Evolutionary conservation across 1,140 invertebrate genomes (phyloP).

Genomic region (Centruroides sculpturatus): DNA sequence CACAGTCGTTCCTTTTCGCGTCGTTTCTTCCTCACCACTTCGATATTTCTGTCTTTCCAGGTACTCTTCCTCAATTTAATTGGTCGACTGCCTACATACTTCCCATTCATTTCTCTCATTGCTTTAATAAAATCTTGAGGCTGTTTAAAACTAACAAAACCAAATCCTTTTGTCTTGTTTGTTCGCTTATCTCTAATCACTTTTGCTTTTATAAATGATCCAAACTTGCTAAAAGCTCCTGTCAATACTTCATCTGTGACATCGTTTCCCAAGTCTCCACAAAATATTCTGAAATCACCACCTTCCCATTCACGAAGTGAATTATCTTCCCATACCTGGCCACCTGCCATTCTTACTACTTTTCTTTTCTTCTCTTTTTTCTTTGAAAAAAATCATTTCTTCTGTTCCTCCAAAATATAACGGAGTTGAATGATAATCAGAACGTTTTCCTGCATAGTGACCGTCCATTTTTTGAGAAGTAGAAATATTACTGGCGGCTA

Average conservation of each 20-base stretch:
- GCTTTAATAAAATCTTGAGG: constrained; percentile 94
- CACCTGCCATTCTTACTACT: constrained; percentile 76
- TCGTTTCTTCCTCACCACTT: constrained; percentile 76
- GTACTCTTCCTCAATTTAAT: constrained; percentile 94
- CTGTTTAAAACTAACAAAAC: constrained; percentile 97
- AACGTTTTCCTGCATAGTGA: too few relatives aligned
- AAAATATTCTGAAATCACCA: constrained; percentile 96
- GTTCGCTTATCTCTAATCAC: constrained; percentile 92
- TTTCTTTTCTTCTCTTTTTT: constrained; percentile 50
- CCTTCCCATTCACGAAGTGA: constrained; percentile 76
- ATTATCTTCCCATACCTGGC: constrained; percentile 78
- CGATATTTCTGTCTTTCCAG: constrained; percentile 87
- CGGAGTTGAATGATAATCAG: too few relatives aligned
- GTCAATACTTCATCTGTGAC: constrained; percentile 92
- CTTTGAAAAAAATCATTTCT: background rate
- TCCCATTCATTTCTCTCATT: constrained; percentile 49
- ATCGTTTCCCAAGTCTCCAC: constrained; percentile 97
- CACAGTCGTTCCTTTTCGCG: constrained; percentile 15
- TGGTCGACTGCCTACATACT: constrained; percentile 91
- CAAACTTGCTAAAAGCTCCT: constrained; percentile 87
- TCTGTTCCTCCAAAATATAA: background rate
- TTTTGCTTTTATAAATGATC: constrained; percentile 86
- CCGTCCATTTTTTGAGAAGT: too few relatives aligned
- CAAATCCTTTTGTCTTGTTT: constrained; percentile 97
- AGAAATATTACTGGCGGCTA: background rate